Evolutionary conservation across 2,888 invertebrate species (phyloP).

Genomic region (Petrolisthes cinctipes): DNA sequence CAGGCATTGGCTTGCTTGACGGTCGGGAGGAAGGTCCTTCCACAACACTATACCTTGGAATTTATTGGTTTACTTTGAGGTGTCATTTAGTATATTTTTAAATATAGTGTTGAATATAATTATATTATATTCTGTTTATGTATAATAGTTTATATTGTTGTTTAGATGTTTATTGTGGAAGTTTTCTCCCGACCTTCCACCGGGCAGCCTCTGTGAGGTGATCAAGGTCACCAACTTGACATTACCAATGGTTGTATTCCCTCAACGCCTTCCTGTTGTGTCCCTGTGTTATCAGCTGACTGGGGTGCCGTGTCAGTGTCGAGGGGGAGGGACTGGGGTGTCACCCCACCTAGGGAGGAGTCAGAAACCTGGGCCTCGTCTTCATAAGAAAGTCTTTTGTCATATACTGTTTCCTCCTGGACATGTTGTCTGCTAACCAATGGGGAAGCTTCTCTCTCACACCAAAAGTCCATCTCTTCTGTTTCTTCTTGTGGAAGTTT

Average conservation of each 20-base stretch:
- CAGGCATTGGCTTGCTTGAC: not conserved
- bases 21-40: not conserved
- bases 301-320: not conserved
- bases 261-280: conserved; percentile 18
- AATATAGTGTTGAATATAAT: too few relatives aligned
- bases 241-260: conserved; percentile 46
- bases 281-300: conserved; percentile 5
- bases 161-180: not conserved
- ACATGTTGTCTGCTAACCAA: too few relatives aligned
- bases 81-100: too few relatives aligned
- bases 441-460: conserved; percentile 34
- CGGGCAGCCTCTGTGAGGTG: conserved; percentile 35
- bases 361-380: too few relatives aligned
- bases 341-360: not conserved
- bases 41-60: too few relatives aligned
- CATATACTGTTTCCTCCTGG: too few relatives aligned
- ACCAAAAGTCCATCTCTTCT: conserved; percentile 44
- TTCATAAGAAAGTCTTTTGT: too few relatives aligned
- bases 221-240: not conserved
- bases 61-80: too few relatives aligned
- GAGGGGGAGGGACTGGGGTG: conserved; percentile 8
- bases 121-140: not conserved
- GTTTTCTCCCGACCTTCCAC: not conserved
- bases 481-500: conserved; percentile 6
- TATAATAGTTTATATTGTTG: not conserved